Evolutionary conservation across 2,113 vertebrate species (phyloP).

Genomic region (Cyanocitta stelleri): DNA sequence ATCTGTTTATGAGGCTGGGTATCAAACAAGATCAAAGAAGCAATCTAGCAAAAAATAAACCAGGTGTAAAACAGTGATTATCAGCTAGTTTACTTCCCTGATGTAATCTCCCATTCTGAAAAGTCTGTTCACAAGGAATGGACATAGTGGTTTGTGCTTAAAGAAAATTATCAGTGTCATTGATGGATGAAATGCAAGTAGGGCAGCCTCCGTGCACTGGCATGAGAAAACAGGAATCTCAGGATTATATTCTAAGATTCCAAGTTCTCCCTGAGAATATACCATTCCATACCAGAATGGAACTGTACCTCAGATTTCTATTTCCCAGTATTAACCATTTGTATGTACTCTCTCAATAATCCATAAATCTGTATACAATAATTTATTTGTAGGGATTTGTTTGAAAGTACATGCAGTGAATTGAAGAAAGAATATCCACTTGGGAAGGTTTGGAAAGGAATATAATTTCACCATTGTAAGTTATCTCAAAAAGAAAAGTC

Average conservation of each 20-base stretch:
- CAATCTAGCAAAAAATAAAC: neutral
- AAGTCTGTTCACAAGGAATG: neutral
- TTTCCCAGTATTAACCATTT: neutral
- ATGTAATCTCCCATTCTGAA: neutral
- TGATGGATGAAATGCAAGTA: neutral
- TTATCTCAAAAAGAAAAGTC: neutral
- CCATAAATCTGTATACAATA: neutral
- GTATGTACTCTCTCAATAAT: neutral
- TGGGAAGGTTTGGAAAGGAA: neutral
- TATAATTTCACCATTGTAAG: rapidly evolving
- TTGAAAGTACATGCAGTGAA: neutral
- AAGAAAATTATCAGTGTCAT: neutral
- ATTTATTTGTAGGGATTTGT: neutral
- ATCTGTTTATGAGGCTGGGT: neutral
- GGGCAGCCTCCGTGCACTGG: neutral
- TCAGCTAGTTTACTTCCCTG: neutral
- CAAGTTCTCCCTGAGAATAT: neutral
- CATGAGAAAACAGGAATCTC: neutral
- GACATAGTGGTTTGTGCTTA: neutral
- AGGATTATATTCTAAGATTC: neutral
- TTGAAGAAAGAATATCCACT: neutral
- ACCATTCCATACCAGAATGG: neutral
- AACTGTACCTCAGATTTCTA: neutral
- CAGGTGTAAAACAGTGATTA: neutral
- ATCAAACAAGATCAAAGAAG: neutral